Percentiles rank a stretch among this genome's conserved stretches.
Conservation (phyloP, 2,888 invertebrate species). For the Cataglyphis altisquamis region DNA sequence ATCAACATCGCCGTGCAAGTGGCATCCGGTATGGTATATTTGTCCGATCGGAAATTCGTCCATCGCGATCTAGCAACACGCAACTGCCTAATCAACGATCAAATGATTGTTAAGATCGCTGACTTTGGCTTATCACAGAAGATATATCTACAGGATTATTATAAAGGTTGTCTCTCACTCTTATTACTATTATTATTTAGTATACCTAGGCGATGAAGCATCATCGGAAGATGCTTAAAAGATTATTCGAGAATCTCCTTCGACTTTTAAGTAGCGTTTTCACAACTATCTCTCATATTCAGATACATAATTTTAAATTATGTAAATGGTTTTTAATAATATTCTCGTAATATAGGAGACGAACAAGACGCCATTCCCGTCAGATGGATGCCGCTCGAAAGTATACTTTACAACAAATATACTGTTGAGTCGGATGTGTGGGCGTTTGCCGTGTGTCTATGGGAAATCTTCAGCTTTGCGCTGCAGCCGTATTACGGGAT, state of each 20-base stretch:
- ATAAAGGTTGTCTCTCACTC: conserved; percentile 89
- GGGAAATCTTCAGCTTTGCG: conserved; percentile 99
- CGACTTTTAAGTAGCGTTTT: background rate
- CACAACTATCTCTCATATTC: background rate
- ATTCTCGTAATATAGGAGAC: conserved; percentile 85
- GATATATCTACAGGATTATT: conserved; percentile 97
- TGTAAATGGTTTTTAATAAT: background rate
- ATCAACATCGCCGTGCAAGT: conserved; percentile 95
- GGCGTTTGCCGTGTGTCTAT: conserved; percentile 98
- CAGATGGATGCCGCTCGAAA: conserved; percentile 99
- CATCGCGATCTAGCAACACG: conserved; percentile 98
- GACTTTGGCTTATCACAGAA: conserved; percentile 99
- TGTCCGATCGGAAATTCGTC: conserved; percentile 97
- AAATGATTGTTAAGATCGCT: conserved; percentile 98
- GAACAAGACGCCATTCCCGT: conserved; percentile 98
- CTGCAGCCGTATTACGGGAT: conserved; percentile 98
- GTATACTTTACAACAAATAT: conserved; percentile 98
- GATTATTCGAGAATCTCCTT: background rate
- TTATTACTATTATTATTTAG: background rate
- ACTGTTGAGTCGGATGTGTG: conserved; percentile 98
- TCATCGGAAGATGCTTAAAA: background rate
- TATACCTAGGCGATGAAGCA: background rate
- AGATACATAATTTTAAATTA: background rate
- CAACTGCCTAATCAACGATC: conserved; percentile 97
- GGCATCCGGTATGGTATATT: conserved; percentile 97